Evolutionary conservation across 2,888 invertebrate species (phyloP).

Genomic region (Mellilla xanthometata): DNA sequence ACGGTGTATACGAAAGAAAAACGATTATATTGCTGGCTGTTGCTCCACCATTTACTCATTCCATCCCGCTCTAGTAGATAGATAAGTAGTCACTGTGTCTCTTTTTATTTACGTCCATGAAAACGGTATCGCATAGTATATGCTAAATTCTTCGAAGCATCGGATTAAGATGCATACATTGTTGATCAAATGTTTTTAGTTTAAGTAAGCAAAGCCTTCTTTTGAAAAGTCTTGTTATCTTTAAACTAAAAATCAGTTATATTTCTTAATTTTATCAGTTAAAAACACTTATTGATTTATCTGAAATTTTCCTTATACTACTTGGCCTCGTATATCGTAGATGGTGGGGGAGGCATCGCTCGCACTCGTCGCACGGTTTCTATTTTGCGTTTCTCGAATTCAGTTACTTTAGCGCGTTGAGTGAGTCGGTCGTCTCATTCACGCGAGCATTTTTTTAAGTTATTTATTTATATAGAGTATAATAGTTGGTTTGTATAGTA

Average conservation of each 20-base stretch:
- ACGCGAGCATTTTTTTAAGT: conserved; percentile 64
- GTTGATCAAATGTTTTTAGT: too few relatives aligned
- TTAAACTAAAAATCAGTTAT: too few relatives aligned
- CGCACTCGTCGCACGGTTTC: conserved; percentile 74
- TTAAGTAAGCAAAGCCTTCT: too few relatives aligned
- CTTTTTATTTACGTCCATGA: conserved; percentile 73
- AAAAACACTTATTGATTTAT: conserved; percentile 44
- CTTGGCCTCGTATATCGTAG: conserved; percentile 75
- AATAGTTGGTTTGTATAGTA: conserved; percentile 54
- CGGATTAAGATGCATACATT: neutral
- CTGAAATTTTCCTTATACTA: conserved; percentile 59
- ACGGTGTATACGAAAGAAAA: conserved; percentile 49
- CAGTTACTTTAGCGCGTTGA: conserved; percentile 74
- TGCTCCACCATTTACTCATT: conserved; percentile 36
- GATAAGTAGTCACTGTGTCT: conserved; percentile 61
- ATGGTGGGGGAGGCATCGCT: conserved; percentile 68
- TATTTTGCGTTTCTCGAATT: conserved; percentile 80
- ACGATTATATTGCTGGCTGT: conserved; percentile 33
- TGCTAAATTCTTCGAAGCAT: conserved; percentile 40
- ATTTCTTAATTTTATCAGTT: too few relatives aligned
- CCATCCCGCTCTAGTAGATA: conserved; percentile 54
- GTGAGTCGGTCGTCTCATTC: conserved; percentile 53
- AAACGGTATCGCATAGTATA: conserved; percentile 61
- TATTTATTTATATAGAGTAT: conserved; percentile 64
- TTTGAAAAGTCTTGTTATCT: too few relatives aligned